Evolutionary conservation across 2,113 vertebrate genomes (phyloP).

Genomic region (Naja naja): DNA sequence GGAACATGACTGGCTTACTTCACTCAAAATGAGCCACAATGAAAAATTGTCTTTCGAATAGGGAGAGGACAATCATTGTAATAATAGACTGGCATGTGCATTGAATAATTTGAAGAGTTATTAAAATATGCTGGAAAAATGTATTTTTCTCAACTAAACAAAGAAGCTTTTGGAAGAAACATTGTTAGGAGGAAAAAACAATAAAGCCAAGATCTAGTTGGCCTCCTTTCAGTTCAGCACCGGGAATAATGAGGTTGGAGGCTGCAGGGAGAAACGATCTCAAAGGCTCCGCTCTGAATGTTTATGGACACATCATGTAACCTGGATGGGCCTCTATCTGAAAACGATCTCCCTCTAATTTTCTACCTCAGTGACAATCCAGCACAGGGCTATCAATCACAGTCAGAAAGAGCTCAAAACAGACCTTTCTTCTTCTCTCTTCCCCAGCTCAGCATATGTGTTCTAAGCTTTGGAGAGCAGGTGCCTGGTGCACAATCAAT

Average conservation of each 20-base stretch:
- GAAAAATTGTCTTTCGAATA: neutral
- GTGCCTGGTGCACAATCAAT: neutral
- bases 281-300: accelerated
- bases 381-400: conserved; percentile 47
- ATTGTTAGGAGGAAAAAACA: neutral
- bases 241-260: conserved; percentile 49
- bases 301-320: conserved; percentile 41
- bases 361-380: conserved; percentile 64
- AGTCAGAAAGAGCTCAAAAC: neutral
- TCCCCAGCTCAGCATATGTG: neutral
- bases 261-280: conserved; percentile 1
- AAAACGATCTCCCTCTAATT: conserved; percentile 51
- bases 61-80: neutral
- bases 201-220: neutral
- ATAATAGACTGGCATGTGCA: conserved; percentile 12
- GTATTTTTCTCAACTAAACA: conserved; percentile 43
- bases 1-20: neutral
- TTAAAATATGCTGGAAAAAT: conserved; percentile 13
- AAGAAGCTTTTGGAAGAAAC: conserved; percentile 22
- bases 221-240: conserved; percentile 44
- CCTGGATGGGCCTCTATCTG: conserved; percentile 31
- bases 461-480: neutral
- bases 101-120: conserved; percentile 22
- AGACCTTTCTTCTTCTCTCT: neutral
- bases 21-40: neutral